Evolutionary conservation across 2,888 invertebrate species (phyloP).

Genomic region (Drosophila mulleri): DNA sequence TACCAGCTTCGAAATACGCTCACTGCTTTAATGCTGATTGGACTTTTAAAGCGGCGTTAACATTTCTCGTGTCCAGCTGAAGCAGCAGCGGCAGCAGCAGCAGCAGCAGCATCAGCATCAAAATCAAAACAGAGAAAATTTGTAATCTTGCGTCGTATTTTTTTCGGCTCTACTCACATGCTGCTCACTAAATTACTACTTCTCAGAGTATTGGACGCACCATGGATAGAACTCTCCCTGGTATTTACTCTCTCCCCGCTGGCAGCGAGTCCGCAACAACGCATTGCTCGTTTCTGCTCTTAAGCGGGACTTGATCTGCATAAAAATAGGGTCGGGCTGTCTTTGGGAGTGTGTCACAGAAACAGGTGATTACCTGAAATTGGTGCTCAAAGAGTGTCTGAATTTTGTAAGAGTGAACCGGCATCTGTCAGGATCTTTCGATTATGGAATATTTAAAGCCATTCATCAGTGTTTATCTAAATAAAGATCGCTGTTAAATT

Average conservation of each 20-base stretch:
- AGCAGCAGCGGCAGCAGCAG: slow-evolving; percentile 38
- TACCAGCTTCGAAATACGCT: slow-evolving; percentile 66
- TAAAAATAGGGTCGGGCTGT: slow-evolving; percentile 73
- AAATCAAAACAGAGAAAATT: slow-evolving; percentile 77
- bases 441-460: neutral
- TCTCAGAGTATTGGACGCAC: slow-evolving; percentile 61
- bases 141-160: slow-evolving; percentile 68
- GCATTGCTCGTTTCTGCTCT: slow-evolving; percentile 59
- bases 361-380: slow-evolving; percentile 64
- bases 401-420: slow-evolving; percentile 64
- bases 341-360: slow-evolving; percentile 65
- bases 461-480: neutral
- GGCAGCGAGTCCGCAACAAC: slow-evolving; percentile 27
- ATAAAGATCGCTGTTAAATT: neutral
- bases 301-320: slow-evolving; percentile 80
- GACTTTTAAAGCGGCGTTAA: slow-evolving; percentile 64
- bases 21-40: slow-evolving; percentile 67
- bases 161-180: slow-evolving; percentile 54
- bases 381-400: slow-evolving; percentile 48
- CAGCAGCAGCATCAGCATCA: slow-evolving; percentile 35
- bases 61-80: slow-evolving; percentile 60
- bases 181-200: slow-evolving; percentile 63
- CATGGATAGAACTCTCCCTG: slow-evolving; percentile 69
- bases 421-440: slow-evolving; percentile 68
- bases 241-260: slow-evolving; percentile 59